Evolutionary conservation across 1,140 invertebrate species (phyloP), one percentile per base, ranked within the genome.

Genomic region (Drosophila nikananu): DNA sequence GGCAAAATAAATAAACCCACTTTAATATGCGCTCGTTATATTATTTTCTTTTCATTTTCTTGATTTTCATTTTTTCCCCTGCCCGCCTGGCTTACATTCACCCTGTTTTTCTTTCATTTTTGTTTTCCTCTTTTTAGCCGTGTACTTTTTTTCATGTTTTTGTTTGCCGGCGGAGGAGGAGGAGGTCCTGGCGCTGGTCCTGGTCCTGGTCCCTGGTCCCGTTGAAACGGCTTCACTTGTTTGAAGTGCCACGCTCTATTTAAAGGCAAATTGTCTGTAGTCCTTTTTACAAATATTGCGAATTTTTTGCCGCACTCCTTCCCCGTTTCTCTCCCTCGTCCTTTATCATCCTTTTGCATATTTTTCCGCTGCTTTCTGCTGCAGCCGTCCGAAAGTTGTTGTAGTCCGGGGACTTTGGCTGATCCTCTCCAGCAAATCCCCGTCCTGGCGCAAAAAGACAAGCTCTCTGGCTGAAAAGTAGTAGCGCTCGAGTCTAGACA

Each of bases 21-120:
- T 90, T 90, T 90, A 90, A 90, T 91, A 90, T 90, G 86, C 86
- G 86, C 86, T 90, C 86, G 86, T 90, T 90, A 90, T 90, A 91
- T 90, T 90, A 90, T 90, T 90, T 90, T 90, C 86, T 90, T 90
- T 90, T 90, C 86, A 90, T 90, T 90, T 90, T 90, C 86, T 90
- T 90, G 86, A 84, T 86, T 89, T 86, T 79, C 70, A 73, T 67
- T 77, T 65, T 72, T 61, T 13, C 59, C 52, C 58, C 30, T 46
- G n/a, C n/a, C n/a, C 35, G 35, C 54, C 35, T 37, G 54, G 54
- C 54, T 57, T 57, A 66, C 58, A 66, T 79, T 77, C 70, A 51
- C 62, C 66, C 68, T 84, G 78, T 84, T 79, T 67, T 64, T 58
- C 48, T 76, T 60, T 59, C 61, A 77, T 55, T 76, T 57, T 83